Evolutionary conservation across 2,888 invertebrate species (phyloP), one percentile per base, ranked within the genome.

Genomic region (Priocnemis perturbator): DNA sequence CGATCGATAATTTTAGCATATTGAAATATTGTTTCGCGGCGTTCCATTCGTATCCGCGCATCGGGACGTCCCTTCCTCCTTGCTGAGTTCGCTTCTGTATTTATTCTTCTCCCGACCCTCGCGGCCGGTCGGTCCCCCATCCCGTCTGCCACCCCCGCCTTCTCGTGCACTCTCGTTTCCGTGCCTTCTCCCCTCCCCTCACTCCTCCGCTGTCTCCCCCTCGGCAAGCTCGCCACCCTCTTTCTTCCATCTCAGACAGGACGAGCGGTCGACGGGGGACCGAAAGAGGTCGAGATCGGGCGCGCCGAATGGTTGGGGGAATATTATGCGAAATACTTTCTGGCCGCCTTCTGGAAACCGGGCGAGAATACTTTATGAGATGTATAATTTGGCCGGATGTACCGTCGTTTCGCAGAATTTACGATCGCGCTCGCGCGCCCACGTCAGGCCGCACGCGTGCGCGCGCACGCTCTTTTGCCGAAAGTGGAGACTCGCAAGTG

Each of bases 381-480:
- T 76, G 81, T 83, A 83, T 83, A 81, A 83, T 83, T 83, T 78
- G 72, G 69, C 60, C 60, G 81, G 72, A 81, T 78, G 74, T 76
- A 71, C 60, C 76, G 67, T 66, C 73, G 72, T 75, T 80, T 66
- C 69, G 52, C 67, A 55, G 45, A 73, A 81, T 79, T 75, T 64
- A 64, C 57, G 69, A 68, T 60, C 57, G 62, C 48, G 62, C 66
- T 37, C 63, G 62, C 66, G 48, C 63, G 64, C 60, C 60, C 70
- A 69, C 56, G 19, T 17, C 20, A 45, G 19, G 21, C n/a, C 9
- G 45, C 7, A 45, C 1, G 37, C 7, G 37, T 4, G 26, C 26
- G 26, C 26, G 26, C 26, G 26, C 3, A 26, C 47, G 26, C 26
- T 26, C 7, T 26, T 11, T 37, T 3, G 37, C 37, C 37, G 14